These are phyloP conservation scores for Leptura quadrifasciata DNA, from an alignment of 2,888 invertebrate genomes.

Conservation along the genomic window DNA sequence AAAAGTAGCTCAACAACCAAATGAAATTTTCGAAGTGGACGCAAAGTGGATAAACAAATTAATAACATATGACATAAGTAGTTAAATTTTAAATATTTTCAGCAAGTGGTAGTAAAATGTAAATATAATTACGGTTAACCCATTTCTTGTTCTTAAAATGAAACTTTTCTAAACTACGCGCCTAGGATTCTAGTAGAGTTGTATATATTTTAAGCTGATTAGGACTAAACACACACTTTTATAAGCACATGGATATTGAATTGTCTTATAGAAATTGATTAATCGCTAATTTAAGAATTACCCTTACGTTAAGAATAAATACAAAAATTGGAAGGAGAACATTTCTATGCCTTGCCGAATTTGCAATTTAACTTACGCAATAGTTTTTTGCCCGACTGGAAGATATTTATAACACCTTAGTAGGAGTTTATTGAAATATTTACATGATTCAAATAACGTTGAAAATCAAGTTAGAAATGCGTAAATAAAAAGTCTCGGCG, in stretches of 20 bases:
- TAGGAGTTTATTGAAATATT: not conserved
- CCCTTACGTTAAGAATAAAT: too few relatives aligned
- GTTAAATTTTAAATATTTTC: not conserved
- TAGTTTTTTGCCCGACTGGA: not conserved
- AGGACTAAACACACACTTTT: too few relatives aligned
- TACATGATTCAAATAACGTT: not conserved
- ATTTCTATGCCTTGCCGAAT: not conserved
- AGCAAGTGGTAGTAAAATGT: not conserved
- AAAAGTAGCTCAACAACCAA: not conserved
- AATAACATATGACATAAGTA: not conserved
- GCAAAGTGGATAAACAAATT: not conserved
- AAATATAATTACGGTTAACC: not conserved
- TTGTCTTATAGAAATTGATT: too few relatives aligned
- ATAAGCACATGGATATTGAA: too few relatives aligned
- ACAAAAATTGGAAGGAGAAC: not conserved
- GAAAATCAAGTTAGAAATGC: not conserved
- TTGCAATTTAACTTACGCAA: not conserved
- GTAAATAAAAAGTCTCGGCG: not conserved
- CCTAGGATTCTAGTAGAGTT: not conserved
- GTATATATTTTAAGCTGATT: too few relatives aligned
- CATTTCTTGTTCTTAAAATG: constrained; percentile 1
- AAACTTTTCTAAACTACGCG: not conserved
- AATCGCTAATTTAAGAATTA: too few relatives aligned
- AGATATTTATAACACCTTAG: not conserved
- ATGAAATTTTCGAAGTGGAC: not conserved